These are phyloP conservation scores for Sminthurides aquaticus DNA, from an alignment of 2,888 invertebrate genomes.

Conservation along the genomic window DNA sequence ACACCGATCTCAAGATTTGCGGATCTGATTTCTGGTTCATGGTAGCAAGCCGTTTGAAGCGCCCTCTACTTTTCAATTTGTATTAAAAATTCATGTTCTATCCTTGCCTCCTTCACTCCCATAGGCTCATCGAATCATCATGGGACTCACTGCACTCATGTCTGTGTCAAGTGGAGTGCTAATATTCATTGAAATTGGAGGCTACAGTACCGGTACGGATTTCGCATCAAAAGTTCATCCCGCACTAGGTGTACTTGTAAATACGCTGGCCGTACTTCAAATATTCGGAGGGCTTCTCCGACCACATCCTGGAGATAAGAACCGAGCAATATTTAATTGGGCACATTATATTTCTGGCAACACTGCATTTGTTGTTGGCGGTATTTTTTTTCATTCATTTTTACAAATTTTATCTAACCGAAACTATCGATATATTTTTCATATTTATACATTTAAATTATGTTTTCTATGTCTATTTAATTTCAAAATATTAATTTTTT, in stretches of 20 bases:
- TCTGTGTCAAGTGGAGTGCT: slow-evolving; percentile 70
- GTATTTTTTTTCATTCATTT: slow-evolving; percentile 56
- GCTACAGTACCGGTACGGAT: background rate
- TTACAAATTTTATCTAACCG: slow-evolving; percentile 55
- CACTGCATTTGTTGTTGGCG: slow-evolving; percentile 74
- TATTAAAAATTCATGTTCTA: background rate
- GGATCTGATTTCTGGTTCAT: slow-evolving; percentile 91
- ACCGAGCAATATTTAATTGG: slow-evolving; percentile 82
- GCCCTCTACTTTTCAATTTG: background rate
- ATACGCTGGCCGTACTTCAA: slow-evolving; percentile 71
- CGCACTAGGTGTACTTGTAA: slow-evolving; percentile 69
- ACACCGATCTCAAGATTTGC: slow-evolving; percentile 70
- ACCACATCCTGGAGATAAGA: slow-evolving; percentile 74
- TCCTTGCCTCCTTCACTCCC: background rate
- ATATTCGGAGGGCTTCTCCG: slow-evolving; percentile 80
- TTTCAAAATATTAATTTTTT: too few species aligned
- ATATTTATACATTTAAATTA: too few species aligned
- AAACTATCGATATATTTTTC: too few species aligned
- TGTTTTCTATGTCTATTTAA: too few species aligned
- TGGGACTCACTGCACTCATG: slow-evolving; percentile 71
- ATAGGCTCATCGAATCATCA: slow-evolving; percentile 77
- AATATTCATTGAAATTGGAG: slow-evolving; percentile 61
- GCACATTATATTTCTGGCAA: slow-evolving; percentile 83
- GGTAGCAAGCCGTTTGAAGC: too few species aligned
- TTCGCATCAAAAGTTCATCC: slow-evolving; percentile 24